Percentiles rank a stretch among this genome's conserved stretches.
phyloP scores from a whole-genome alignment of 2,888 invertebrate species.

The Hirtodrosophila histrioides region DNA sequence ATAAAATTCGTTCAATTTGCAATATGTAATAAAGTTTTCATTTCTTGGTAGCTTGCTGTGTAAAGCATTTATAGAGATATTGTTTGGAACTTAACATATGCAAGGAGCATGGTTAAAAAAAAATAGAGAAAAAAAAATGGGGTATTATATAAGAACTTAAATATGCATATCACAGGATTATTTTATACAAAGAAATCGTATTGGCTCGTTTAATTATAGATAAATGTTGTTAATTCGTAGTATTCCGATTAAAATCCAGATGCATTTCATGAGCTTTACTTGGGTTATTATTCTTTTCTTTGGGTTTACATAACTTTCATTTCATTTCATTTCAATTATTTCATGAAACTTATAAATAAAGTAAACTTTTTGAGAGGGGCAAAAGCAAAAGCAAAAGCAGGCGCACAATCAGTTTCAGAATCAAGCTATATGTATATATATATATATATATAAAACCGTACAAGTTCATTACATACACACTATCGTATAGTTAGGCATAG shows the following conservation, averaged over 20 bases:
- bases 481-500: conserved; percentile 16
- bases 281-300: not conserved
- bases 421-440: too few relatives aligned
- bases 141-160: conserved; percentile 49
- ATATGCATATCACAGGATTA: conserved; percentile 68
- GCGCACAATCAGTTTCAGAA: conserved; percentile 39
- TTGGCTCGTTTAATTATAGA: conserved; percentile 14
- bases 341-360: conserved; percentile 59
- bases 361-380: conserved; percentile 19
- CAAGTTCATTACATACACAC: conserved; percentile 3
- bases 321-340: conserved; percentile 61
- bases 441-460: conserved; percentile 2
- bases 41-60: conserved; percentile 1
- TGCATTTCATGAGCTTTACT: not conserved
- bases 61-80: conserved; percentile 25
- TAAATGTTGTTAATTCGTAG: too few relatives aligned
- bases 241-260: not conserved
- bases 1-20: conserved; percentile 52
- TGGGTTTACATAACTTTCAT: conserved; percentile 2
- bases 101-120: not conserved
- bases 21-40: conserved; percentile 13
- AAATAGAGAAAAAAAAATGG: not conserved
- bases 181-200: conserved; percentile 35
- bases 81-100: conserved; percentile 16
- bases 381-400: conserved; percentile 11